Conservation (phyloP, 2,113 vertebrate genomes). For the Agelaius tricolor region DNA sequence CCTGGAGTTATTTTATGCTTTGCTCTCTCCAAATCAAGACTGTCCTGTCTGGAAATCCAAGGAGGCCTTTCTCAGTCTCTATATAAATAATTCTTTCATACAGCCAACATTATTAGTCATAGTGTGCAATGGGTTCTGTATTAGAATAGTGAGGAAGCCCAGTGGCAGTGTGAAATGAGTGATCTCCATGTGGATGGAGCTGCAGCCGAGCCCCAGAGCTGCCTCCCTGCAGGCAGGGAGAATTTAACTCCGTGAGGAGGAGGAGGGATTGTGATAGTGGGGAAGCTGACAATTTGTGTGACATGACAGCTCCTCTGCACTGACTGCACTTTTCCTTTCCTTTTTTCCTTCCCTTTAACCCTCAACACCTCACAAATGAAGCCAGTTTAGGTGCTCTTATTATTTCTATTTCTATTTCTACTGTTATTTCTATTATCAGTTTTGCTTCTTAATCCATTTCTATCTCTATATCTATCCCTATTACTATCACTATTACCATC, state of each 20-base stretch:
- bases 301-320: constrained; percentile 18
- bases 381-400: background rate
- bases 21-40: constrained; percentile 59
- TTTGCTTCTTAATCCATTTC: background rate
- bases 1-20: constrained; percentile 58
- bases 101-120: constrained; percentile 70
- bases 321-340: background rate
- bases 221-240: constrained; percentile 51
- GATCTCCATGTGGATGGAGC: constrained; percentile 55
- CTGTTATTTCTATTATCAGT: background rate
- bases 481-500: background rate
- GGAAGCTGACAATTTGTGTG: constrained; percentile 37
- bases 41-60: constrained; percentile 64
- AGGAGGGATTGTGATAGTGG: constrained; percentile 45
- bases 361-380: background rate
- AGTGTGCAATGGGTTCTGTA: constrained; percentile 59
- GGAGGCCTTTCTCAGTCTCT: constrained; percentile 68
- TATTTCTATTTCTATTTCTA: background rate
- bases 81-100: constrained; percentile 70
- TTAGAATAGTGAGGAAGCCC: constrained; percentile 59
- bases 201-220: constrained; percentile 6
- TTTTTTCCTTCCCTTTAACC: background rate
- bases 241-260: constrained; percentile 43
- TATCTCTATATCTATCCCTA: background rate
- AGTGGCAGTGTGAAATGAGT: constrained; percentile 65